Conservation (phyloP, 2,888 invertebrate genomes). For the Sphecodes monilicornis region DNA sequence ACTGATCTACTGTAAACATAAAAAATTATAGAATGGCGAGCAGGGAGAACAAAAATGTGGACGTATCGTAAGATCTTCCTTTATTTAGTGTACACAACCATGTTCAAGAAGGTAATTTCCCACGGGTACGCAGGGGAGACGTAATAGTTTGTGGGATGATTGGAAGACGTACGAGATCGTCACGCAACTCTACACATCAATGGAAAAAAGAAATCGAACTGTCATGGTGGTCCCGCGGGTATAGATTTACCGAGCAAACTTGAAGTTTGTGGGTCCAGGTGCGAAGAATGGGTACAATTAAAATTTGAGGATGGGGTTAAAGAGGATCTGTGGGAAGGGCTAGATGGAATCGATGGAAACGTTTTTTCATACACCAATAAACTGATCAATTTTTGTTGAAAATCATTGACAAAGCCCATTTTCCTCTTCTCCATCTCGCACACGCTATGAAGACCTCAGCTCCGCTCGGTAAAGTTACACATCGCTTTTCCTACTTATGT, state of each 20-base stretch:
- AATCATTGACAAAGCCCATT: background rate
- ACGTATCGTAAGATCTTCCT: conserved; percentile 70
- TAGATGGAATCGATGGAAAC: background rate
- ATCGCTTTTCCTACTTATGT: conserved; percentile 39
- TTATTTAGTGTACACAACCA: conserved; percentile 75
- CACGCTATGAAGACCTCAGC: background rate
- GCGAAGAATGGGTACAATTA: background rate
- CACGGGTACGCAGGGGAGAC: conserved; percentile 65
- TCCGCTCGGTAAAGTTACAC: conserved; percentile 28
- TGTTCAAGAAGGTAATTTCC: conserved; percentile 69
- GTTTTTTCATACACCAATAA: too few species aligned
- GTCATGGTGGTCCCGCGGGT: conserved; percentile 69
- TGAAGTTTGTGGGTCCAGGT: background rate
- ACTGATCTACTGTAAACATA: background rate
- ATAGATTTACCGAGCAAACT: conserved; percentile 34
- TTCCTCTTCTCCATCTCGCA: background rate
- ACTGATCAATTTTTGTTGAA: background rate
- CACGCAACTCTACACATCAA: conserved; percentile 60
- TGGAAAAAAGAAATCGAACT: conserved; percentile 44
- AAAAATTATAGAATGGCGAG: background rate
- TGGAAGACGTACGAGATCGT: conserved; percentile 78
- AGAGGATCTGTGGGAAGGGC: background rate
- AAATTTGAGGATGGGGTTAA: background rate
- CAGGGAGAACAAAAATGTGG: background rate
- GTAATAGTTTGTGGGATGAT: conserved; percentile 67